Evolutionary conservation across 2,113 vertebrate genomes (phyloP), one percentile per base, ranked within the genome.

Genomic region (human): DNA sequence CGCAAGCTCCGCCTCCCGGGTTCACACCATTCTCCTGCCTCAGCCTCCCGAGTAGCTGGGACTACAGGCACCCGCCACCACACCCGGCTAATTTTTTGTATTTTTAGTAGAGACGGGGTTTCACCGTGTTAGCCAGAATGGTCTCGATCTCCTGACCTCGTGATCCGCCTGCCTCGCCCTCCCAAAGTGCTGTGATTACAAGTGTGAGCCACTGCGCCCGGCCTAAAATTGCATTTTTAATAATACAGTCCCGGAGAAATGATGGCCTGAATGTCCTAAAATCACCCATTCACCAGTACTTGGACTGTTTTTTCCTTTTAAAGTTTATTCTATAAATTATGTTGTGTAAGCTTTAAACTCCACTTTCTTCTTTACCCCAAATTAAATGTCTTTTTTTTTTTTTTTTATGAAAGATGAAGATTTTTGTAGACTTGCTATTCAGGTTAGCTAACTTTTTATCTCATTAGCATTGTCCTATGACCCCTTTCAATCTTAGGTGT

Each of bases 361-460:
- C 30, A 14, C 27, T 66, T 4, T 66, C 64, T 32, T 13, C 30
- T 30, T 30, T 75, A 32, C 38, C 48, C 23, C 20, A 90, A 93
- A 52, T 97, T 66, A 95, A 88, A 55, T 96, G 32, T 73, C 35
- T 61, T 94, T 90, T 94, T 80, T 81, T n/a, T 55, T 27, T n/a
- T 7, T 89, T 72, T 64, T 40, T 40, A 92, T 92, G 80, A 78
- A 82, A 64, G 27, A 25, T 43, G 17, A 79, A 50, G 55, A 45
- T 59, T 86, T 90, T 52, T 94, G 48, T 93, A 91, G 55, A 55
- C 8, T 59, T 79, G 14, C 27, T 23, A 9, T 66, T 93, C 59
- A 84, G 13, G 16, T 79, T 66, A 89, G 45, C 59, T 66, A 66
- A 14, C 30, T 66, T 90, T 75, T 89, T 82, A 70, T 48, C 17